Base-by-base conservation (phyloP, 1,140 invertebrate genomes). In the Globodera ellingtonae region DNA sequence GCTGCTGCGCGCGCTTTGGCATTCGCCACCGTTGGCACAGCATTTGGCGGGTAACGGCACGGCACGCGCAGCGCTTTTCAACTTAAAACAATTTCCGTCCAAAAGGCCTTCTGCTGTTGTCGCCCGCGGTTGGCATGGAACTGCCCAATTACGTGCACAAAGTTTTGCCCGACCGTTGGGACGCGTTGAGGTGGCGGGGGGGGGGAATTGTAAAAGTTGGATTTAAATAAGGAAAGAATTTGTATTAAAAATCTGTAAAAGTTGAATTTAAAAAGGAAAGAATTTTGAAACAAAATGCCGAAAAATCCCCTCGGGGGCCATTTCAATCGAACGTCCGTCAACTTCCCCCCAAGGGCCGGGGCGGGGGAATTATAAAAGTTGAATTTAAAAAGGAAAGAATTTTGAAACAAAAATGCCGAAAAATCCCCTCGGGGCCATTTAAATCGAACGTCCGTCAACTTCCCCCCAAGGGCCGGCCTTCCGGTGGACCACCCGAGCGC, bases 91-190 rank as follows among this genome's bases (percentile, higher is more conserved):
- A 13, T 75, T 75, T 75, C 6, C 47, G 65, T 15, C n/a, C 4
- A 59, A 4, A 24, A 75, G 81, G 81, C 21, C 65, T 82, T 10
- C 35, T 82, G 50, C 48, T 82, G 48, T 59, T 82, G 50, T 82
- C 81, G 4, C 81, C 81, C 52, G 81, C 71, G 6, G 78, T 82
- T 7, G 78, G 81, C 48, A 75, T 82, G 46, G 24, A 79, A 52
- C 8, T 82, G 46, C 71, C 78, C 24, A 66, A 80, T 50, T 82
- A 82, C 21, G 79, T 82, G 71, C 56, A 81, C 18, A 66, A 78
- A 59, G 76, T 82, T 65, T 48, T 82, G 62, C 78, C 81, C 15
- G 56, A 74, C 15, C 69, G 50, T 7, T 77, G 66, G 65, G 62
- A 79, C 59, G 71, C 74, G 59, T 65, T 82, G 3, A 59, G 52